Base-by-base conservation (phyloP, 2,113 vertebrate species). In the Halcyon senegalensis region DNA sequence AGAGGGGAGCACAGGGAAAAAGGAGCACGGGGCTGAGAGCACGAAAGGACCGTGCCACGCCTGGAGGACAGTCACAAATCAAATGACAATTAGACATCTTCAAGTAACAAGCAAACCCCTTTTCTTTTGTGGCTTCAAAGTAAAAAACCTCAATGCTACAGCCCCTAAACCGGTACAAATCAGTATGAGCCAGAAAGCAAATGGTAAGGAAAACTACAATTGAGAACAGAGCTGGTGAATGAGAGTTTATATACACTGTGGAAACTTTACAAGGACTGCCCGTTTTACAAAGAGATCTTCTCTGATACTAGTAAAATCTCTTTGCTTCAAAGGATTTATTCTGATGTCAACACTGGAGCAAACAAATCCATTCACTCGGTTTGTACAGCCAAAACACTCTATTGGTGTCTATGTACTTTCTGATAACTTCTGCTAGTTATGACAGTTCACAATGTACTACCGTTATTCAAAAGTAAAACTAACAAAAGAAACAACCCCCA, bases 151-250 rank as follows among this genome's bases (percentile, higher is more conserved):
- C 44, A 77, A 6, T 3, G 19, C 23, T 46, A 77, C 21, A 74
- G 21, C 10, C 28, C 16, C 33, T 41, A 64, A 75, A 17, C 3
- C 21, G 46, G 39, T 23, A 50, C 4, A 80, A 80, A 62, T 10
- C 14, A 83, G 9, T 0, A 62, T 33, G n/a, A 74, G 30, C 8
- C 58, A 64, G 46, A 85, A 64, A 14, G 24, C 16, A 83, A 43
- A 8, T 1, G 1, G 37, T 10, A 67, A 70, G 17, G 30, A 87
- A 64, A 74, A 11, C 39, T 25, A 66, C 16, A 66, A 78, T 67
- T 0, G 0, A 63, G 31, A 33, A 86, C 0, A 70, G 12, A 89
- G 43, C 63, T 16, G 9, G 9, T 5, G 11, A 93, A 50, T 10
- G 8, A 33, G 35, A 59, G 17, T 11, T 79, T 48, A 51, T 7